These are phyloP conservation scores for Litocranius walleri DNA, from an alignment of 2,113 vertebrate species.

Conservation along the genomic window DNA sequence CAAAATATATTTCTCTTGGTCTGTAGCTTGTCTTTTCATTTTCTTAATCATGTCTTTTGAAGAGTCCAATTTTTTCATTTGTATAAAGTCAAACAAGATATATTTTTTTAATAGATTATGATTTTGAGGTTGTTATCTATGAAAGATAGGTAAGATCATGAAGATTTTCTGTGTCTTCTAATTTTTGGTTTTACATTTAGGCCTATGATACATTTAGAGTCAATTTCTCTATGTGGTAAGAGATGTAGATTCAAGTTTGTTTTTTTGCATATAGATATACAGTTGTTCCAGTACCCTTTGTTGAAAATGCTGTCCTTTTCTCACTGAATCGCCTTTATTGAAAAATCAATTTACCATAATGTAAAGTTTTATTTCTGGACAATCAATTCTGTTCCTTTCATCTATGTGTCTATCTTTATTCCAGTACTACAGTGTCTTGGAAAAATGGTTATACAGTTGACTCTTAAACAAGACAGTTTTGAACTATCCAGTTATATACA, in stretches of 20 bases:
- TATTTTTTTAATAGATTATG: not conserved
- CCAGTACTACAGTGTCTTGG: not conserved
- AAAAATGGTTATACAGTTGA: not conserved
- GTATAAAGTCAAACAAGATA: not conserved
- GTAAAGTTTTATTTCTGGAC: constrained; percentile 21
- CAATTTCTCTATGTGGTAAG: not conserved
- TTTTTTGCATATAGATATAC: not conserved
- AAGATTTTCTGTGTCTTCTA: not conserved
- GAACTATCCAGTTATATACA: not conserved
- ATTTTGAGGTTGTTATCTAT: not conserved
- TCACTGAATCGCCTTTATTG: not conserved
- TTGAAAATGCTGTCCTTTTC: not conserved
- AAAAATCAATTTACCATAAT: not conserved
- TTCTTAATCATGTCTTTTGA: not conserved
- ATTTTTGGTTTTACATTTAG: constrained; percentile 1
- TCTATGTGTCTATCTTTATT: not conserved
- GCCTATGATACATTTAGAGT: not conserved
- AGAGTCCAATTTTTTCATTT: not conserved
- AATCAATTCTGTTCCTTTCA: not conserved
- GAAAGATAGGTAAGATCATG: not conserved
- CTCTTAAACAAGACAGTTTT: not conserved
- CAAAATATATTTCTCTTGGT: not conserved
- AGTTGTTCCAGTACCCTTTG: not conserved
- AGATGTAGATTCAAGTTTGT: not conserved
- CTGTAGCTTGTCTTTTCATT: not conserved